phyloP scores from a whole-genome alignment of 2,113 vertebrate genomes.

The Podilymbus podiceps region DNA sequence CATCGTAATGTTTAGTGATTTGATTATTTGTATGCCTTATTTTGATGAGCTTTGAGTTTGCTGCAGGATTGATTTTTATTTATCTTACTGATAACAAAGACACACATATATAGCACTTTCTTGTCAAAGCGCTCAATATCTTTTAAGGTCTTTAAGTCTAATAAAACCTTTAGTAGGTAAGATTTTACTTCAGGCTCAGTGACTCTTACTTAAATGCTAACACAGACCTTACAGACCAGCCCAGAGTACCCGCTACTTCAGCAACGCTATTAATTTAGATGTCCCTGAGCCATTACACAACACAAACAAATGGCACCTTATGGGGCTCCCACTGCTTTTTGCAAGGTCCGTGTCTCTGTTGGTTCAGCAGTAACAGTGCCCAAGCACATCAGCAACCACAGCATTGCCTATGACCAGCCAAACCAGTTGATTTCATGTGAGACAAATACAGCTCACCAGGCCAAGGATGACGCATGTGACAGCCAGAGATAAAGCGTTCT shows the following conservation, averaged over 20 bases:
- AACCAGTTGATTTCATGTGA: neutral
- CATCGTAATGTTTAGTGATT: neutral
- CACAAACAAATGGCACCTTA: neutral
- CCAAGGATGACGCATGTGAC: neutral
- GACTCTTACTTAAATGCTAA: neutral
- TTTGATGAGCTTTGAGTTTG: neutral
- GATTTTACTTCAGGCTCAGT: neutral
- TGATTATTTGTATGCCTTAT: neutral
- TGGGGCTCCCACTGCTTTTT: neutral
- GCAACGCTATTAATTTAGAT: accelerated
- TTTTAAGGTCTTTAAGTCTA: neutral
- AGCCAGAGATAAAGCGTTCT: neutral
- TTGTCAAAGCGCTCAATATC: neutral
- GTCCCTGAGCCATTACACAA: accelerated
- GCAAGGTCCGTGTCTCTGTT: neutral
- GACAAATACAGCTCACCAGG: neutral
- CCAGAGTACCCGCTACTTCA: neutral
- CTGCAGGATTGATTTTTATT: neutral
- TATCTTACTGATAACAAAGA: neutral
- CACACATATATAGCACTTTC: neutral
- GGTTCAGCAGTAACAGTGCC: neutral
- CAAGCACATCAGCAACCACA: neutral
- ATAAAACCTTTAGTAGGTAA: neutral
- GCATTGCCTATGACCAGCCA: neutral
- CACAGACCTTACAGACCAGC: neutral